Conservation (phyloP, 2,113 vertebrate genomes). For the Dromas ardeola region DNA sequence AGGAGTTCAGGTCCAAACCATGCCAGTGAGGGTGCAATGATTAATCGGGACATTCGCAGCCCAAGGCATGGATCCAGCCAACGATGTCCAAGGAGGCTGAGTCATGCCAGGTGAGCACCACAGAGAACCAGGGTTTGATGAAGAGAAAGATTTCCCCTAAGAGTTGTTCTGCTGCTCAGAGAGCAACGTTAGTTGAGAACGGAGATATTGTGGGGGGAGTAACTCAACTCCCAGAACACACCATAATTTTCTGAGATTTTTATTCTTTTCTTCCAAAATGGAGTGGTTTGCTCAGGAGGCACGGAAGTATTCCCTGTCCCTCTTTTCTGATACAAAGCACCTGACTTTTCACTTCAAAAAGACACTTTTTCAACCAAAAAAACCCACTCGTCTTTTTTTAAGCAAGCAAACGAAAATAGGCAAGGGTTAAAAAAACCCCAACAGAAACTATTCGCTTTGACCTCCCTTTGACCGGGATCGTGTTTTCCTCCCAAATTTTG, state of each 20-base stretch:
- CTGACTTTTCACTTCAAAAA: neutral
- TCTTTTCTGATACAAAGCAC: neutral
- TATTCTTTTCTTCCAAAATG: neutral
- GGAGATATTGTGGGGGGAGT: neutral
- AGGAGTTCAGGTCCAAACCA: rapidly evolving
- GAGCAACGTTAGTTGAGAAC: rapidly evolving
- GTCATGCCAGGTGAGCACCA: neutral
- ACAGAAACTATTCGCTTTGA: neutral
- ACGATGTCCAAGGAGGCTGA: neutral
- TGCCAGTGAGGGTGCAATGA: neutral
- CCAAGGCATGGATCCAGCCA: neutral
- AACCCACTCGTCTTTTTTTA: neutral
- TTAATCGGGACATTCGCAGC: neutral
- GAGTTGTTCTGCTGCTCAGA: neutral
- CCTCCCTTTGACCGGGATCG: neutral
- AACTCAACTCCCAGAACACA: neutral
- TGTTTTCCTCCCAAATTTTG: conserved; percentile 12
- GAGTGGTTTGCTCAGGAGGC: rapidly evolving
- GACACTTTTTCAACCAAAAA: neutral
- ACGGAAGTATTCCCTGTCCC: neutral
- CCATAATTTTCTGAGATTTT: neutral
- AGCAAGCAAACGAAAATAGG: neutral
- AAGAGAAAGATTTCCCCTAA: neutral
- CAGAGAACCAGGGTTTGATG: neutral
- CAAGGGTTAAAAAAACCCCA: neutral